Base-by-base conservation (phyloP, 2,113 vertebrate genomes). In the Anhinga anhinga region DNA sequence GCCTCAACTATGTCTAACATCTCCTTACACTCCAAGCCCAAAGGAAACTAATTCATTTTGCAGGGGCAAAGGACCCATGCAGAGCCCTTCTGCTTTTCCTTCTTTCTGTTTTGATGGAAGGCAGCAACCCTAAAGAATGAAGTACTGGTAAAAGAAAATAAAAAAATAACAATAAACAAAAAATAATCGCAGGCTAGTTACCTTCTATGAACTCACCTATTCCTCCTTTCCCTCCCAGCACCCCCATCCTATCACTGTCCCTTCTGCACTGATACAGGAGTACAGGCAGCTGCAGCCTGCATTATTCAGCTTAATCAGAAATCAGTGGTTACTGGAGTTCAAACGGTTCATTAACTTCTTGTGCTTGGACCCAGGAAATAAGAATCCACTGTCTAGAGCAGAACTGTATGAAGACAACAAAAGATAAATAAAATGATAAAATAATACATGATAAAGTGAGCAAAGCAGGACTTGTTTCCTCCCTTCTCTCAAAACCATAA, bases 321-420 rank as follows among this genome's bases (percentile, higher is more conserved):
- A 88, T 56, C 83, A 34, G 77, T 26, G 55, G 34, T 53, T 74
- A 49, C 78, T 29, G 58, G 44, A 92, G 72, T 36, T 91, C 74
- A 80, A 84, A 93, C 0, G 13, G 27, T 88, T 96, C 92, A 96
- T 97, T 97, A 93, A 52, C 91, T 92, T 49, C 91, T 74, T 58
- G 50, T 65, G 74, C 78, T 80, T 21, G 2, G 73, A 67, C 76
- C 79, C 91, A 71, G 62, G 55, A 92, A 92, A 89, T 29, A 70
- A 27, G 36, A 93, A 84, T 13, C 52, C 63, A 20, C 67, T 72
- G 40, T 38, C 65, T 81, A 38, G 36, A 95, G 38, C 47, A 81
- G 50, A 47, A 59, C 2, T 23, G 27, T 38, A n/a, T 1, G 8
- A 78, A 81, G 25, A 27, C 78, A 83, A 45, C 22, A 29, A 32